phyloP scores from a whole-genome alignment of 2,797 vertebrate genomes.

The Ceyx erithaca region DNA sequence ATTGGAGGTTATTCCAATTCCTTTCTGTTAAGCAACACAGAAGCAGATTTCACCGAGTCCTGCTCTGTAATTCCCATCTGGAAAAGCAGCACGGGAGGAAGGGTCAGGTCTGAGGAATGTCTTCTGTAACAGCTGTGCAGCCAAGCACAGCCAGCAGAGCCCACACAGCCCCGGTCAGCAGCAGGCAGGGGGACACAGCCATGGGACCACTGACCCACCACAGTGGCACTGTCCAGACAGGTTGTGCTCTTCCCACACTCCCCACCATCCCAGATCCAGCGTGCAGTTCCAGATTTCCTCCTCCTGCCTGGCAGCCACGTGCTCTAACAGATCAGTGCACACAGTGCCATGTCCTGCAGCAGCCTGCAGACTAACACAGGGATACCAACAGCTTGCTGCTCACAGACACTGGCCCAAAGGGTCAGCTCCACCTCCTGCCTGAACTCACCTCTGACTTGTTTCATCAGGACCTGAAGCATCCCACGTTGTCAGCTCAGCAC shows the following conservation, averaged over 20 bases:
- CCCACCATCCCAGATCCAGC: neutral
- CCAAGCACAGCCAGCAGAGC: slow-evolving; percentile 62
- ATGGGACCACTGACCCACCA: neutral
- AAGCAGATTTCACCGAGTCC: slow-evolving; percentile 92
- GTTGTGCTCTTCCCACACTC: neutral
- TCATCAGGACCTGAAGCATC: neutral
- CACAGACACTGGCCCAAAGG: fast-evolving
- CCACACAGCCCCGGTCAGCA: slow-evolving; percentile 41
- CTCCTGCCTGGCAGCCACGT: neutral
- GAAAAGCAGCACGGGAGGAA: slow-evolving; percentile 69
- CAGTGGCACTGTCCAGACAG: neutral
- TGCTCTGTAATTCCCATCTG: slow-evolving; percentile 81
- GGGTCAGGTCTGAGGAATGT: slow-evolving; percentile 72
- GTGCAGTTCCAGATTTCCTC: neutral
- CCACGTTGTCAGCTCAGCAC: fast-evolving
- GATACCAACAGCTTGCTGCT: neutral
- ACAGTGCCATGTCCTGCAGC: fast-evolving
- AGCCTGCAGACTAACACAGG: fast-evolving
- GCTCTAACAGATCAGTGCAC: fast-evolving
- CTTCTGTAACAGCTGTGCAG: slow-evolving; percentile 74
- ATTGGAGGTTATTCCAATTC: slow-evolving; percentile 79
- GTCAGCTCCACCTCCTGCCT: neutral
- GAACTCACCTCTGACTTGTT: neutral
- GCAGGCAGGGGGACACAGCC: slow-evolving; percentile 34
- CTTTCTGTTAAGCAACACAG: slow-evolving; percentile 87